Conservation (phyloP, 2,797 vertebrate species). For the Mycteria americana region DNA sequence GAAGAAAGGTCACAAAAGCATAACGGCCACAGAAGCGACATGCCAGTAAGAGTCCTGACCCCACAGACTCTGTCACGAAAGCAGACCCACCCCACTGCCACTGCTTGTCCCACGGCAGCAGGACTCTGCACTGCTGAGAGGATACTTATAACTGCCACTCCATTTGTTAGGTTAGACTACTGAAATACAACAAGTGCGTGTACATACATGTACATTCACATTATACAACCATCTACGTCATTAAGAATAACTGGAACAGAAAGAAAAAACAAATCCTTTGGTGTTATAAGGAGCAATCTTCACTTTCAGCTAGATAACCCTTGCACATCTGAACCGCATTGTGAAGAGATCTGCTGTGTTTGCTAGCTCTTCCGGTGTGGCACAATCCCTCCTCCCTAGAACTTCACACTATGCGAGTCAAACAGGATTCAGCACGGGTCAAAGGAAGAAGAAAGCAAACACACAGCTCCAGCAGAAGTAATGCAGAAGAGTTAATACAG, state of each 20-base stretch:
- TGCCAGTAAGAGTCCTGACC: neutral
- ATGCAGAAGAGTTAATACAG: neutral
- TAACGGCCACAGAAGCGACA: neutral
- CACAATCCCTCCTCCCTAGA: neutral
- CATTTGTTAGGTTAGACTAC: neutral
- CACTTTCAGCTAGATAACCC: neutral
- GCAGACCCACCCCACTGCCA: neutral
- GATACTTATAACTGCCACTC: neutral
- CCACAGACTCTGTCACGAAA: neutral
- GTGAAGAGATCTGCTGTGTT: neutral
- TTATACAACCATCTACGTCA: neutral
- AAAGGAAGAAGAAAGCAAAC: neutral
- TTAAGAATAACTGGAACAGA: neutral
- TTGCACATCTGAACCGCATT: neutral
- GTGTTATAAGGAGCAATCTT: neutral
- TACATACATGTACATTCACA: neutral
- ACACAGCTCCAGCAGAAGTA: neutral
- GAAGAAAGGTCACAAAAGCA: neutral
- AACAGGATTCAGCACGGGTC: neutral
- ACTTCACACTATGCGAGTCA: neutral
- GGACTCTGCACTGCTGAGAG: neutral
- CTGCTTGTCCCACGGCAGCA: neutral
- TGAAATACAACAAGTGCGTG: neutral
- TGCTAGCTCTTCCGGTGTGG: neutral
- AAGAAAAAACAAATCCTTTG: neutral